Conservation (phyloP, 2,113 vertebrate genomes). For the Martes martes region DNA sequence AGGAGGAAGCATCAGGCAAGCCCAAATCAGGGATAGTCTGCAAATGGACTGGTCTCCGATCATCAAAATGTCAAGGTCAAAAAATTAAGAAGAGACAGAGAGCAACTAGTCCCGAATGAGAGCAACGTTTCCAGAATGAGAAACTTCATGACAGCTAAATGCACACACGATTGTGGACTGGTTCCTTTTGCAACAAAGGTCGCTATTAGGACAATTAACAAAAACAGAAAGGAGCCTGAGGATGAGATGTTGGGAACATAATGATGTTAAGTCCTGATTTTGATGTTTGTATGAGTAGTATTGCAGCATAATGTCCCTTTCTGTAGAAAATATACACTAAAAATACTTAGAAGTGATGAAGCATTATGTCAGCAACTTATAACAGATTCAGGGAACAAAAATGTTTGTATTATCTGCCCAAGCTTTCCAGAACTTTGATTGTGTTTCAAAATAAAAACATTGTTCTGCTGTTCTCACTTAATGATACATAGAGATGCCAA, state of each 20-base stretch:
- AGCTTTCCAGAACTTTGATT: constrained; percentile 2
- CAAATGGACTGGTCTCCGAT: background rate
- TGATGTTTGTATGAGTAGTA: background rate
- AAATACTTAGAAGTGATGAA: background rate
- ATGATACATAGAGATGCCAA: background rate
- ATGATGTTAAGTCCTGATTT: background rate
- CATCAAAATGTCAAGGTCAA: background rate
- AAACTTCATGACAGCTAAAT: background rate
- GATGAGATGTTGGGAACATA: background rate
- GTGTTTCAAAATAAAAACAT: background rate
- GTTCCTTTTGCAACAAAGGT: background rate
- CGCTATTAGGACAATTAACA: background rate
- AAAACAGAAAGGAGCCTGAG: background rate
- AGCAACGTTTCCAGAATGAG: background rate
- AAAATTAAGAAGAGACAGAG: background rate
- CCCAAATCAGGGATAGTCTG: background rate
- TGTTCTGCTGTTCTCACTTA: background rate
- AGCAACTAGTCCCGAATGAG: background rate
- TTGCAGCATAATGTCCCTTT: background rate
- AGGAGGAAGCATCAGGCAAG: background rate
- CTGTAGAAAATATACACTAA: background rate
- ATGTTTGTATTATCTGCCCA: background rate
- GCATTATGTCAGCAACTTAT: background rate
- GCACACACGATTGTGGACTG: background rate
- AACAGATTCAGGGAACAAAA: background rate